Evolutionary conservation across 2,113 vertebrate genomes (phyloP), one percentile per base, ranked within the genome.

Genomic region (Platycercus adscitus): DNA sequence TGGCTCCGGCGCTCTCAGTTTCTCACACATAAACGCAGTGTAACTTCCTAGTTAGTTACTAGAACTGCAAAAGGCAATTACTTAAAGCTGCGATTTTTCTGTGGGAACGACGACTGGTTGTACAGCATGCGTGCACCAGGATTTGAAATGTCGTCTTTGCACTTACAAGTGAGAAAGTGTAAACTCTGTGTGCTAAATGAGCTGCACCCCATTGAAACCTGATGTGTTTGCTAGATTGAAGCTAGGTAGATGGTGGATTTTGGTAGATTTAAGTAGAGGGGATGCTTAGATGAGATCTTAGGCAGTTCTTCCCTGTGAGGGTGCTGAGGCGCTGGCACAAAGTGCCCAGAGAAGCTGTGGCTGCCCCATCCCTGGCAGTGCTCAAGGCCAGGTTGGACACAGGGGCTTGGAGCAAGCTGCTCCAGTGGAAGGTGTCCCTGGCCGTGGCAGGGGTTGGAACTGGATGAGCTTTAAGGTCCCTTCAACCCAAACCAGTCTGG

Each of bases 371-470:
- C 18, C 12, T n/a, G 55, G 55, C 31, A 56, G 31, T 21, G 31
- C 14, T 55, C 18, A 56, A 33, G 53, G 53, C 55, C 55, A n/a
- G 55, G 55, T 58, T 58, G 33, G 33, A 58, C 20, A 6, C 53
- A 20, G 31, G 33, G 33, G 33, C 55, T 15, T 58, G 12, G 33
- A 58, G 33, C 33, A 58, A 15, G 5, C 56, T 58, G 20, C 56
- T 58, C 21, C 2, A 16, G 21, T 58, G 6, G 33, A 16, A 58
- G 33, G 33, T 0, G 13, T 58, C 33, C 13, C 56, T 24, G 21
- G 6, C 21, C 0, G 0, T 35, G 33, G 21, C 33, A 9, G 49
- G 14, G 4, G 4, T 11, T 23, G 39, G 25, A 10, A 4, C 68
- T 28, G 17, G 4, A 11, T 17, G 23, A 9, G 46, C 29, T n/a